Evolutionary conservation across 2,113 vertebrate genomes (phyloP).

Genomic region (Microtus pennsylvanicus): DNA sequence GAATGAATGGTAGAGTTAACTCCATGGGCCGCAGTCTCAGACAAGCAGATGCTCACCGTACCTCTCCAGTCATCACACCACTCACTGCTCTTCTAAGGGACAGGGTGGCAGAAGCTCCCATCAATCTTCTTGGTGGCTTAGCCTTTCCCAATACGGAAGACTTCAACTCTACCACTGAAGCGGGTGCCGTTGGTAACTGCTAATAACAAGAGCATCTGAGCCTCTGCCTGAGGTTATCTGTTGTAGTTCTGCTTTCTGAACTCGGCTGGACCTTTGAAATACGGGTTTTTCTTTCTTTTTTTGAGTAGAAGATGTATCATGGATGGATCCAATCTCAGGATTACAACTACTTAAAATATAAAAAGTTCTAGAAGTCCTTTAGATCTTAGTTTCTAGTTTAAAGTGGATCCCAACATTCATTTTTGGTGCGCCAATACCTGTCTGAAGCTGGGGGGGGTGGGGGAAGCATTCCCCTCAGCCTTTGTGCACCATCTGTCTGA

Average conservation of each 20-base stretch:
- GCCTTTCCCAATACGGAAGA: slow-evolving; percentile 56
- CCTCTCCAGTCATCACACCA: not conserved
- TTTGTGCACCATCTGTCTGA: not conserved
- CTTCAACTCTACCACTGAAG: not conserved
- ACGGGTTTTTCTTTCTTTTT: not conserved
- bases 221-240: not conserved
- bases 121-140: not conserved
- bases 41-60: not conserved
- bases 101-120: not conserved
- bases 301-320: slow-evolving; percentile 17
- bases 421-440: not conserved
- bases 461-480: not conserved
- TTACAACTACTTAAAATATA: slow-evolving; percentile 56
- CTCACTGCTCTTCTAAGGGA: not conserved
- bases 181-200: not conserved
- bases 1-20: slow-evolving; percentile 1
- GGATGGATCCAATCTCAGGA: slow-evolving; percentile 49
- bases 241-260: slow-evolving; percentile 60
- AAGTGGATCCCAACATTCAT: not conserved
- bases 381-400: slow-evolving; percentile 51
- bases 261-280: slow-evolving; percentile 13
- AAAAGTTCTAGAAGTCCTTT: slow-evolving; percentile 52
- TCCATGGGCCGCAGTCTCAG: not conserved
- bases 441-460: not conserved
- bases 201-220: not conserved